These are phyloP conservation scores for Desmophyllum pertusum DNA, from an alignment of 92 coral and sea anemone species.

Conservation along the genomic window DNA sequence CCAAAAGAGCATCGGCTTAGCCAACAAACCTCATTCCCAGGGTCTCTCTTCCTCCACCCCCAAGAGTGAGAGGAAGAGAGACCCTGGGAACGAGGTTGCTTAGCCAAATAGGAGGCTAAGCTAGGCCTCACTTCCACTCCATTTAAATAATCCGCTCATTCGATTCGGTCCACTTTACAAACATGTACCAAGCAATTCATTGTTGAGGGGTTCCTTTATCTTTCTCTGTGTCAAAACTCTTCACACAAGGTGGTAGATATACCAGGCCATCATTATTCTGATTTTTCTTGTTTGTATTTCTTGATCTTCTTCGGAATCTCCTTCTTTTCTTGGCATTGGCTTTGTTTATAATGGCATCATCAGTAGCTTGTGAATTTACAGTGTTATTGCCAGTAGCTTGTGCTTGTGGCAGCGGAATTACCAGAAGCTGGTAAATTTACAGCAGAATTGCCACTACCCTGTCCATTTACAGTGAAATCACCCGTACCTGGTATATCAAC, in stretches of 20 bases:
- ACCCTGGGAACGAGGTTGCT: no score
- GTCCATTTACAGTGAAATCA: not conserved
- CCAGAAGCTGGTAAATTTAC: not conserved
- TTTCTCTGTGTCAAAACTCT: slow-evolving; percentile 5
- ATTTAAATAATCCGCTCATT: no score
- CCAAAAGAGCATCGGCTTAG: no score
- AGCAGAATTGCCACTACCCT: not conserved
- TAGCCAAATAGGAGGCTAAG: no score
- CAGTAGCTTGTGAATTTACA: not conserved
- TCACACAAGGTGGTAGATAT: slow-evolving; percentile 6
- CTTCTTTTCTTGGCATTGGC: slow-evolving; percentile 22
- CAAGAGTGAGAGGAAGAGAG: no score
- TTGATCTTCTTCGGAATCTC: slow-evolving; percentile 23
- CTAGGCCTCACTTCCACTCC: no score
- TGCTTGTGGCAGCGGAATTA: not conserved
- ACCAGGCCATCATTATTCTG: not conserved
- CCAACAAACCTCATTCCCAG: no score
- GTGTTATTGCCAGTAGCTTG: not conserved
- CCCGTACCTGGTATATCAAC: not conserved
- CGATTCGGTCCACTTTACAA: not conserved
- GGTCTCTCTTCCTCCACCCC: no score
- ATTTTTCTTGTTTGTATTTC: not conserved
- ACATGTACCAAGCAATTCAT: not conserved
- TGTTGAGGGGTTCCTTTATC: slow-evolving; percentile 1
- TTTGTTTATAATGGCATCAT: not conserved